Base-by-base conservation (phyloP, 2,888 invertebrate species). In the Psylliodes chrysocephalus region DNA sequence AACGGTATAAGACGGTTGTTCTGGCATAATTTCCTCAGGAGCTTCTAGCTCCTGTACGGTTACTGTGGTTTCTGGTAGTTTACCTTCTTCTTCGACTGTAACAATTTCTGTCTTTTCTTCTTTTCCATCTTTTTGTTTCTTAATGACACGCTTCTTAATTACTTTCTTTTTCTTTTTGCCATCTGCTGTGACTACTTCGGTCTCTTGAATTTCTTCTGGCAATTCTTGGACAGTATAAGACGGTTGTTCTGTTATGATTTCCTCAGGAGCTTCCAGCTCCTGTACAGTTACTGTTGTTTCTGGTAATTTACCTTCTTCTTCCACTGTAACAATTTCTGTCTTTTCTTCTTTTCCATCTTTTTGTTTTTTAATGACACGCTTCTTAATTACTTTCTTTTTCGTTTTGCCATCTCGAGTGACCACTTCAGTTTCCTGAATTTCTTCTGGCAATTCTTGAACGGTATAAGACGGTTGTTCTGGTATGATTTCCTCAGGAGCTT, bases 111-210 rank as follows among this genome's bases (percentile, higher is more conserved):
- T 74, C 49, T 75, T 78, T 68, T 79, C 78, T 62, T 79, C 60
- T 75, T 66, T 73, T 12, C 52, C 73, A 33, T 72, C 78, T 52
- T 74, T 75, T 12, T 67, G 74, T 67, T 75, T 81, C 76, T 70
- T 77, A 73, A 64, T 77, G 53, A 71, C 79, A 77, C 81, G 76
- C 70, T 85, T 85, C 66, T 84, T 85, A 10, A 85, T 84, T 1
- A 82, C 76, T 61, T 83, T 82, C 6, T 70, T 78, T 77, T 70
- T 72, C 15, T 55, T 22, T 19, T 63, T 55, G 46, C 22, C 22
- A 22, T 66, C 67, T 60, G 77, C 72, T 19, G 73, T 66, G 25
- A 74, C 68, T 19, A 73, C 60, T 46, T 70, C 66, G 14, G 64
- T 64, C 60, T 66, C 68, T 63, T 67, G 56, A 30, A 66, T 28